Conservation (phyloP, 2,888 invertebrate genomes). For the Cheilosia soror region DNA sequence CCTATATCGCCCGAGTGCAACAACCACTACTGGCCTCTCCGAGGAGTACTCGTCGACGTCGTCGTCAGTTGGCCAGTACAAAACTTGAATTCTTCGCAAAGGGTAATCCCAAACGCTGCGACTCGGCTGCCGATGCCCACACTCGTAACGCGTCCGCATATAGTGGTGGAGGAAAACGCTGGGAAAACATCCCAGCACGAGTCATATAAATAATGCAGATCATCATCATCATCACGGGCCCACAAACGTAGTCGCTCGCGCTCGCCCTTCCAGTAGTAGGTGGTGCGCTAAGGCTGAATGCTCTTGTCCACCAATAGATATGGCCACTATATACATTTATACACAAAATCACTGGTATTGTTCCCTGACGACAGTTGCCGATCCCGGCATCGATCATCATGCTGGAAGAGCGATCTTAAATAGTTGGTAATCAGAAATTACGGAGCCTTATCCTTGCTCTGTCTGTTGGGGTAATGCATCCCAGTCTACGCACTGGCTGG, state of each 20-base stretch:
- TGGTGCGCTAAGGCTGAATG: conserved; percentile 43
- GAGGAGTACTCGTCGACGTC: not conserved
- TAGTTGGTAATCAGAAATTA: conserved; percentile 74
- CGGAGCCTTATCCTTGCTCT: conserved; percentile 62
- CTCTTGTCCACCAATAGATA: conserved; percentile 36
- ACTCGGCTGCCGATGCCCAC: conserved; percentile 19
- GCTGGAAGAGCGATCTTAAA: conserved; percentile 61
- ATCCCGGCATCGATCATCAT: conserved; percentile 69
- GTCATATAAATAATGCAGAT: conserved; percentile 76
- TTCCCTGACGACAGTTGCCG: conserved; percentile 64
- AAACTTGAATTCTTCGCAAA: conserved; percentile 26
- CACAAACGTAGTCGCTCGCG: conserved; percentile 3
- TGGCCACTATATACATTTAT: not conserved
- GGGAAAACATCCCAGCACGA: conserved; percentile 74
- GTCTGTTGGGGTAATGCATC: conserved; percentile 46
- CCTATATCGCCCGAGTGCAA: conserved; percentile 44
- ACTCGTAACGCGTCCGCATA: not conserved
- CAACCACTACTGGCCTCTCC: conserved; percentile 38
- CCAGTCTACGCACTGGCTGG: conserved; percentile 46
- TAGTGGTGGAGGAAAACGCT: conserved; percentile 58
- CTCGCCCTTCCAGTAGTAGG: conserved; percentile 56
- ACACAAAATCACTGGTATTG: conserved; percentile 67
- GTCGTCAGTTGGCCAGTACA: not conserved
- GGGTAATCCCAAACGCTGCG: conserved; percentile 63
- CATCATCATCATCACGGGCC: conserved; percentile 65